Conservation (phyloP, 2,113 vertebrate species). For the Megatriorchis doriae region DNA sequence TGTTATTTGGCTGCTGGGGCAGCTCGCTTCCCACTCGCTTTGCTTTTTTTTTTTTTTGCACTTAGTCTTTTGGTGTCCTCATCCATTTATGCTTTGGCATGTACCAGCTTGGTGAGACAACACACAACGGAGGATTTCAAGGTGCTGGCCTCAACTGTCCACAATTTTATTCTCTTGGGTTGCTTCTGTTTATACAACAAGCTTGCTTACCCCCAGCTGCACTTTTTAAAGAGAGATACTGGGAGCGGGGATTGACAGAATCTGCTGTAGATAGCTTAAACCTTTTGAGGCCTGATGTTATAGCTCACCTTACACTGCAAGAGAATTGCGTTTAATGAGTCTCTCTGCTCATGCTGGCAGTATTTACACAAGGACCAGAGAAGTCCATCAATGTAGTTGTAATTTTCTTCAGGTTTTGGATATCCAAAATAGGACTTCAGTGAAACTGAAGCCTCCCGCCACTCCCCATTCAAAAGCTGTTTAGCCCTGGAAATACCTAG, state of each 20-base stretch:
- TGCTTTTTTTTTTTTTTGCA: too few species aligned
- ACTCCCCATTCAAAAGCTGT: not conserved
- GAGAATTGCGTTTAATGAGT: not conserved
- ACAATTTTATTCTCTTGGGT: not conserved
- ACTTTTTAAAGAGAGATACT: not conserved
- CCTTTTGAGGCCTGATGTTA: not conserved
- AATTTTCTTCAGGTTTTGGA: not conserved
- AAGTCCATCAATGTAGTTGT: not conserved
- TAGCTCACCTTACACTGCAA: not conserved
- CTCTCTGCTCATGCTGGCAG: not conserved
- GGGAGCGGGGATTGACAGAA: not conserved
- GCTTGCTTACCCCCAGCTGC: not conserved
- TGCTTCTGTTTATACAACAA: not conserved
- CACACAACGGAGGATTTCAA: not conserved
- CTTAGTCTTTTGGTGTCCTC: not conserved
- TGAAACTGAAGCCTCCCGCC: fast-evolving
- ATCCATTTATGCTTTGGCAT: not conserved
- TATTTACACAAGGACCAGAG: not conserved
- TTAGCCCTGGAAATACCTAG: not conserved
- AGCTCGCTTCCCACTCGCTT: not conserved
- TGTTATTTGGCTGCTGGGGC: not conserved
- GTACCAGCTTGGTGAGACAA: not conserved
- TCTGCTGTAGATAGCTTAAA: not conserved
- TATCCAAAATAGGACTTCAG: not conserved
- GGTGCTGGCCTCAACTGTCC: not conserved